Conservation (phyloP, 2,113 vertebrate species). For the Cairina moschata region DNA sequence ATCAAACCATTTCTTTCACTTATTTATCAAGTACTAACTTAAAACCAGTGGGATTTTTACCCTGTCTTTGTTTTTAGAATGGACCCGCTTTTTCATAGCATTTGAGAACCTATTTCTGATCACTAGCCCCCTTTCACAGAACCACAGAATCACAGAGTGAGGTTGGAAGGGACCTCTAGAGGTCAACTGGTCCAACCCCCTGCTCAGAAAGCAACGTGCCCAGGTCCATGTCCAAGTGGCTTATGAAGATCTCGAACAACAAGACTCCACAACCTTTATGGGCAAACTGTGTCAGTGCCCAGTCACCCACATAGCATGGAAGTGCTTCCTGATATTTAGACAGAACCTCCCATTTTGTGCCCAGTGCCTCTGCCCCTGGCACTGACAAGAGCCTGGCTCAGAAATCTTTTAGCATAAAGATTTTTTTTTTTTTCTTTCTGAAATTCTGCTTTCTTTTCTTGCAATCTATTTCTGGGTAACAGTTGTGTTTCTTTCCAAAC, state of each 20-base stretch:
- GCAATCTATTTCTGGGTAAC: neutral
- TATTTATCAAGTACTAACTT: neutral
- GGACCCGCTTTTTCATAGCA: fast-evolving
- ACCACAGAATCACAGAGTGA: neutral
- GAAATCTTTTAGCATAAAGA: neutral
- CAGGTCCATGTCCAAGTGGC: neutral
- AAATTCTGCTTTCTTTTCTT: neutral
- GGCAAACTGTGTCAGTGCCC: neutral
- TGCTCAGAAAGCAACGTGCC: neutral
- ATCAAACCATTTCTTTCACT: neutral
- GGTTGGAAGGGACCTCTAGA: neutral
- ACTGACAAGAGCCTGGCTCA: neutral
- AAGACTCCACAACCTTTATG: neutral
- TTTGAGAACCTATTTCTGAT: neutral
- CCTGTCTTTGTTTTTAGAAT: neutral
- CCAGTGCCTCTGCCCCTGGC: neutral
- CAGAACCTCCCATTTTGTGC: neutral
- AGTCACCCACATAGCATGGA: neutral
- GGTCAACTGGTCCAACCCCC: neutral
- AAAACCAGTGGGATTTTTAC: neutral
- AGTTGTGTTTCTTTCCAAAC: fast-evolving
- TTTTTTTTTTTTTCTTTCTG: neutral
- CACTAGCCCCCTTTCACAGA: neutral
- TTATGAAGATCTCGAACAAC: neutral
- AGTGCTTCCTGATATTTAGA: neutral